Percentiles rank a stretch among this genome's conserved stretches.
These are phyloP conservation scores for Rhadina sibilatrix DNA, from an alignment of 2,113 vertebrate genomes.

Conservation along the genomic window DNA sequence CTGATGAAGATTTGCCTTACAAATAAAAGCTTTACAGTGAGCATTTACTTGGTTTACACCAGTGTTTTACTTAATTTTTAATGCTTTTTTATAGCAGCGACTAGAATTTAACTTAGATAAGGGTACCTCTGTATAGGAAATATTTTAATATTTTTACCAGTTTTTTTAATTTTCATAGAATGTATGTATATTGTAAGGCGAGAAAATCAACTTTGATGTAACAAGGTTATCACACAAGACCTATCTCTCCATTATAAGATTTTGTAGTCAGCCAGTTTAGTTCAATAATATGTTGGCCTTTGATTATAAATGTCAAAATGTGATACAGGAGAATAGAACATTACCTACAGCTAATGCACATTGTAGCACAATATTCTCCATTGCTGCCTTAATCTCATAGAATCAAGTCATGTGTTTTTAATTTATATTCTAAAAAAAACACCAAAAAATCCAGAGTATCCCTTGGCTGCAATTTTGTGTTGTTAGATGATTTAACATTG, in stretches of 20 bases:
- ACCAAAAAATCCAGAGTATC: not conserved
- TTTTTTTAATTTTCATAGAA: constrained; percentile 59
- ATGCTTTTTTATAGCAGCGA: constrained; percentile 55
- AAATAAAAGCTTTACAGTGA: constrained; percentile 6
- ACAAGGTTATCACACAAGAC: not conserved
- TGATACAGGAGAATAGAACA: constrained; percentile 16
- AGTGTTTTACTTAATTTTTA: constrained; percentile 59
- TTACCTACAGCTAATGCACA: constrained; percentile 10
- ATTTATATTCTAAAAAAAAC: not conserved
- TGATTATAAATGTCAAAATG: not conserved
- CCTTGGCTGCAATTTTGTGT: constrained; percentile 13
- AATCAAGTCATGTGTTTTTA: not conserved
- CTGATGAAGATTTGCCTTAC: constrained; percentile 42
- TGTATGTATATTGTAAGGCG: constrained; percentile 25
- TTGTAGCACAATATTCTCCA: constrained; percentile 48
- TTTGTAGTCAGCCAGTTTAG: constrained; percentile 19
- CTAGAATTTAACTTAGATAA: constrained; percentile 29
- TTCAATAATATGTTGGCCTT: constrained; percentile 29
- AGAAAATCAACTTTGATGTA: not conserved
- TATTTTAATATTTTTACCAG: constrained; percentile 63
- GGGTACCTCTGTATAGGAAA: constrained; percentile 57
- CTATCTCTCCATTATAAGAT: not conserved
- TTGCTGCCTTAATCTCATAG: constrained; percentile 66
- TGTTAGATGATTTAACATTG: not conserved
- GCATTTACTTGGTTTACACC: constrained; percentile 25